Evolutionary conservation across 2,797 vertebrate genomes (phyloP), one percentile per base, ranked within the genome.

Genomic region (Philypnodon macrostomus): DNA sequence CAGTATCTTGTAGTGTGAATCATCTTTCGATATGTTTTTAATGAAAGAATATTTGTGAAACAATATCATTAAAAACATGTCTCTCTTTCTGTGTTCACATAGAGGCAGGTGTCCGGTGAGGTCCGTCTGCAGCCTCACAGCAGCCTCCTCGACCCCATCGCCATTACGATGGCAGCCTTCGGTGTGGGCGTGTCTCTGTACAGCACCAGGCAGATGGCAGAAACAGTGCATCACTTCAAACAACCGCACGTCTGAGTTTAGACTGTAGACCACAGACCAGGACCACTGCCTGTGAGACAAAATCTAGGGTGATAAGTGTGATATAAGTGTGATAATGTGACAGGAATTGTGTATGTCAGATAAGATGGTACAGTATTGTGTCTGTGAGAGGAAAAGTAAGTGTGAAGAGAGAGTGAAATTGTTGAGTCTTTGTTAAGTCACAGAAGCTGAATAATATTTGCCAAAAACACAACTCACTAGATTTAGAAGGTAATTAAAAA

Each of bases 31-130:
- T n/a, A n/a, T n/a, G n/a, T n/a, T n/a, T n/a, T n/a, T n/a, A n/a
- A n/a, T n/a, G n/a, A n/a, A n/a, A n/a, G n/a, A n/a, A n/a, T n/a
- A n/a, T n/a, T n/a, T n/a, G n/a, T n/a, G n/a, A n/a, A n/a, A n/a
- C n/a, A n/a, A n/a, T n/a, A n/a, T n/a, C n/a, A n/a, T n/a, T n/a
- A n/a, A n/a, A n/a, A n/a, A n/a, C n/a, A n/a, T n/a, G n/a, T n/a
- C n/a, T n/a, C n/a, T 45, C 30, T 47, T 21, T 30, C 10, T 44
- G 39, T 8, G 0, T 44, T 51, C 1, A 17, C 14, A 1, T 83
- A 95, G 94, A 88, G 93, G 81, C 94, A 95, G 84, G 79, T 94
- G 63, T 88, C 91, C 0, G 92, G 90, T 0, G 87, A 91, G 67
- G 77, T 89, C 9, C 81, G 80, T 53, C 67, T 89, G 3, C 90